Evolutionary conservation across 2,113 vertebrate genomes (phyloP), one percentile per base, ranked within the genome.

Genomic region (Leuciscus idus): DNA sequence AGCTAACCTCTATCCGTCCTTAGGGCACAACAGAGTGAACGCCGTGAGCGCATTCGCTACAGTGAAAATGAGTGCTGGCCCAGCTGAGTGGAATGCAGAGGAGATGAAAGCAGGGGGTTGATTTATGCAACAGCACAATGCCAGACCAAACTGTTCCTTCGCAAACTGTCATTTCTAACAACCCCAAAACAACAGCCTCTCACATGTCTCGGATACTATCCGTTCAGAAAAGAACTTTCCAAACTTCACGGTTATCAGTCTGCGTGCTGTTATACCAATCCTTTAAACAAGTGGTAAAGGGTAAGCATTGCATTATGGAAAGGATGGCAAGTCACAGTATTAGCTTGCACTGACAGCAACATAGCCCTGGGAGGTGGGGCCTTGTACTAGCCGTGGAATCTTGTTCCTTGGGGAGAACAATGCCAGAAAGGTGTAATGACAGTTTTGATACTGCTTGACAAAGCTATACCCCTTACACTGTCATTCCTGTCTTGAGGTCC

Each of bases 1-100:
- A 93, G 91, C 85, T 92, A 91, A 91, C 90, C 91, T 92, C 91
- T 87, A 89, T 79, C 30, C 39, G 74, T 91, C 84, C 81, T 83
- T 62, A 88, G 74, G 87, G 87, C 81, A 86, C 59, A 77, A 33
- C 59, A 87, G 90, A 91, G 86, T 75, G 81, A 75, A 79, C 80
- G 82, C 80, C 36, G 48, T 52, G 85, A 62, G 77, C 62, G 78
- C 82, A 87, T 87, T 66, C 62, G 39, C 70, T 48, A 86, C 62
- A 80, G 64, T 66, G 72, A 80, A 87, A 90, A 89, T 90, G 80
- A 87, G 74, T 2, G 61, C 76, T 59, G 80, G 61, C 55, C 43
- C 72, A 15, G 11, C 62, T 89, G 88, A 88, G 83, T 89, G 70
- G 88, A 91, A 89, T 87, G 86, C 81, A 81, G 84, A 89, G 43